phyloP scores from a whole-genome alignment of 2,888 invertebrate genomes.

The Chironomus riparius region DNA sequence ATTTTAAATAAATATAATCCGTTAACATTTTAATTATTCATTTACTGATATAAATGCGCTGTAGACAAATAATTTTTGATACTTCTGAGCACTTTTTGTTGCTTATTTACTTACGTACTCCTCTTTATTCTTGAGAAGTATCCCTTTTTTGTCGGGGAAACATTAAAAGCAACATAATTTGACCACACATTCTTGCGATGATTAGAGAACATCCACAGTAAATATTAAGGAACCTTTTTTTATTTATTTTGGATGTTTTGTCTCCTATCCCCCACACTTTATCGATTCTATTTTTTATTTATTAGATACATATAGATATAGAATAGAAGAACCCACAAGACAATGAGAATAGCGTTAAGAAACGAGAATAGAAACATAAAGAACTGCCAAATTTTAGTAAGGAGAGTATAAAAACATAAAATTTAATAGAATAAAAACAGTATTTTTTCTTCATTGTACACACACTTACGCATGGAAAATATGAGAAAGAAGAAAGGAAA shows the following conservation, averaged over 20 bases:
- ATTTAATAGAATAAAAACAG: slow-evolving; percentile 22
- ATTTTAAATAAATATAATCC: too few species aligned
- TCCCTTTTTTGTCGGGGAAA: neutral
- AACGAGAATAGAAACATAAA: neutral
- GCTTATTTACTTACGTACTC: too few species aligned
- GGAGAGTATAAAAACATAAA: slow-evolving; percentile 1
- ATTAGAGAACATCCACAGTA: neutral
- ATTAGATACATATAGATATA: neutral
- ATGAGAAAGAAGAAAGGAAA: neutral
- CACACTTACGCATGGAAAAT: neutral
- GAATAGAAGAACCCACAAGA: neutral
- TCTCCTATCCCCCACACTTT: neutral
- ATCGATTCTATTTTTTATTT: neutral
- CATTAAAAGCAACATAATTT: neutral
- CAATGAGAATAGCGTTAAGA: too few species aligned
- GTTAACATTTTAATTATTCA: too few species aligned
- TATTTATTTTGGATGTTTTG: neutral
- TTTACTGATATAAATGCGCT: too few species aligned
- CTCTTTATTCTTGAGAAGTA: neutral
- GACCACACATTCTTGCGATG: neutral
- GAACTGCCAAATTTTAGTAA: neutral
- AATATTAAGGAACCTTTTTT: neutral
- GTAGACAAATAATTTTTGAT: too few species aligned
- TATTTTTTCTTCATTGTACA: slow-evolving; percentile 16
- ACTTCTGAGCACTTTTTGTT: too few species aligned